A percentile compares a stretch with the other conserved stretches of the same genome.
Evolutionary conservation across 2,113 vertebrate species (phyloP).

Genomic region (Lepus europaeus): DNA sequence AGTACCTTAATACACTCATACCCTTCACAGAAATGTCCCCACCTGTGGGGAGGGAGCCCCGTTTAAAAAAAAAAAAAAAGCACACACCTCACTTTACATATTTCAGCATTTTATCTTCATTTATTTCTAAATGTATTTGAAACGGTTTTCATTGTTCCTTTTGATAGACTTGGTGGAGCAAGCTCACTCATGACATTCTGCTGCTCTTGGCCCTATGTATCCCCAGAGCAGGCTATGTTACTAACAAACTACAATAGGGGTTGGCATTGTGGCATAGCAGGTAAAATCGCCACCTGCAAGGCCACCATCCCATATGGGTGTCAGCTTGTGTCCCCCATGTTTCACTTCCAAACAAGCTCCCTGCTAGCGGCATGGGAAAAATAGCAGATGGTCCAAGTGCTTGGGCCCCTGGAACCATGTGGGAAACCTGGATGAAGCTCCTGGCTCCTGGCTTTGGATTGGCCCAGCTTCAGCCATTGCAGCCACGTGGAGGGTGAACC

Average conservation of each 20-base stretch:
- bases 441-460: too few species aligned
- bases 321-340: too few species aligned
- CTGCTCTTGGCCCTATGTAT: background rate
- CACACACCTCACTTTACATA: background rate
- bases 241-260: background rate
- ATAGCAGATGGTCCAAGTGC: too few species aligned
- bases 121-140: background rate
- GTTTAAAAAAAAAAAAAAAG: background rate
- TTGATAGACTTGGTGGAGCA: background rate
- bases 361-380: too few species aligned
- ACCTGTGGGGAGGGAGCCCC: background rate
- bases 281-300: too few species aligned
- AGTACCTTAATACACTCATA: background rate
- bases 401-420: too few species aligned
- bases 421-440: too few species aligned
- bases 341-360: too few species aligned
- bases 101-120: background rate
- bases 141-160: background rate
- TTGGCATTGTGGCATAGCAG: too few species aligned
- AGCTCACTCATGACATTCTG: background rate
- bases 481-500: too few species aligned
- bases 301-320: too few species aligned
- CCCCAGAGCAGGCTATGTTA: constrained; percentile 1
- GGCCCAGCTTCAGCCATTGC: too few species aligned
- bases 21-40: background rate